Evolutionary conservation across 2,797 vertebrate genomes (phyloP).

Genomic region (Gymnodraco acuticeps): DNA sequence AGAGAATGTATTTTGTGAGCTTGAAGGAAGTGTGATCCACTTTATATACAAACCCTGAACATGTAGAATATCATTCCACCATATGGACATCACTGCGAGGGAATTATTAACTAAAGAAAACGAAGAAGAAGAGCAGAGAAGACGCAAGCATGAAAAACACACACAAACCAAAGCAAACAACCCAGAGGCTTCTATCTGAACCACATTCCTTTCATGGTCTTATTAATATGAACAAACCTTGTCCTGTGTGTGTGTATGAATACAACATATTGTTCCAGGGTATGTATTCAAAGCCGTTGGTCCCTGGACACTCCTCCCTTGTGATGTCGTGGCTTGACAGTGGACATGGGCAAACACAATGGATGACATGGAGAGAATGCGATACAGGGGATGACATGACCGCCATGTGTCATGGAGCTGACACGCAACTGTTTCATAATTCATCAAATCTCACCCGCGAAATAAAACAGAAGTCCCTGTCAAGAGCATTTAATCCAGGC

Average conservation of each 20-base stretch:
- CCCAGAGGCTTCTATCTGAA: conserved; percentile 48
- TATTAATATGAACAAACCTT: conserved; percentile 66
- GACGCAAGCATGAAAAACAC: conserved; percentile 8
- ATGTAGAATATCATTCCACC: conserved; percentile 54
- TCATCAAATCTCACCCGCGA: conserved; percentile 58
- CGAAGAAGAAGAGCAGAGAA: conserved; percentile 1
- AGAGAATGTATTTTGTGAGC: conserved; percentile 49
- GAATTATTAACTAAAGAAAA: conserved; percentile 39
- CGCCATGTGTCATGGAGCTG: conserved; percentile 29
- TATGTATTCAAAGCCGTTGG: conserved; percentile 41
- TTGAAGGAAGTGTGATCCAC: conserved; percentile 48
- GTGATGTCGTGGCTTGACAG: conserved; percentile 37
- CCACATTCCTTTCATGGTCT: conserved; percentile 52
- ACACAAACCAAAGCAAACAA: conserved; percentile 65
- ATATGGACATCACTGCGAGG: conserved; percentile 60
- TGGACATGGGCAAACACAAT: conserved; percentile 34
- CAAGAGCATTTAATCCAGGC: conserved; percentile 56
- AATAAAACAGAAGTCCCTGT: conserved; percentile 62
- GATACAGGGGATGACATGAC: conserved; percentile 42
- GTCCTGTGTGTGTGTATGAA: conserved; percentile 38
- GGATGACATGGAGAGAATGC: conserved; percentile 44
- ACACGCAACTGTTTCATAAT: conserved; percentile 64
- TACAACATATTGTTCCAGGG: conserved; percentile 53
- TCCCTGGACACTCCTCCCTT: conserved; percentile 39
- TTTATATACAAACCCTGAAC: conserved; percentile 54